phyloP scores from a whole-genome alignment of 1,140 invertebrate species.

The Centruroides vittatus region DNA sequence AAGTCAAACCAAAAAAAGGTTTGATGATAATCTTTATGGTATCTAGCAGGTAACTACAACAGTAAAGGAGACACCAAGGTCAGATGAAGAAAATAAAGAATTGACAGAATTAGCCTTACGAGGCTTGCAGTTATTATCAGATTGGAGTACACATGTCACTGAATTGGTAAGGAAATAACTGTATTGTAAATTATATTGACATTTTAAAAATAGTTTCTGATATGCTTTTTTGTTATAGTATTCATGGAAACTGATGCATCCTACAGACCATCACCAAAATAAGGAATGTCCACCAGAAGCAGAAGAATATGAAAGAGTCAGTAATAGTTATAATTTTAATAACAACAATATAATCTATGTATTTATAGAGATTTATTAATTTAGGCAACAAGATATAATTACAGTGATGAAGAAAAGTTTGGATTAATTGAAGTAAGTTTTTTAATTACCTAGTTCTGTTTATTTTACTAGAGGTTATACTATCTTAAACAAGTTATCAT shows the following conservation, averaged over 20 bases:
- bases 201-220: background rate
- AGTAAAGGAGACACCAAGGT: slow-evolving; percentile 74
- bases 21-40: background rate
- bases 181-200: background rate
- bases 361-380: background rate
- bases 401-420: slow-evolving; percentile 93
- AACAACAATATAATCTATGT: too few species aligned
- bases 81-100: slow-evolving; percentile 83
- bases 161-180: slow-evolving; percentile 46
- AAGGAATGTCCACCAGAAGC: slow-evolving; percentile 88
- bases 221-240: slow-evolving; percentile 35
- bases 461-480: too few species aligned
- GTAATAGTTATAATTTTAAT: slow-evolving; percentile 11
- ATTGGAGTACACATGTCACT: slow-evolving; percentile 95
- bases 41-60: slow-evolving; percentile 51
- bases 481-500: too few species aligned
- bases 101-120: slow-evolving; percentile 79
- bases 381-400: slow-evolving; percentile 92
- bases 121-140: slow-evolving; percentile 83
- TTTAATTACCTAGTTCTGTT: background rate
- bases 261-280: slow-evolving; percentile 94
- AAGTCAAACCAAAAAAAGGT: background rate
- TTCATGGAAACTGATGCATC: slow-evolving; percentile 96
- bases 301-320: slow-evolving; percentile 95
- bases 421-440: slow-evolving; percentile 78